Conservation (phyloP, 2,888 invertebrate genomes). For the Pristionchus fissidentatus region DNA sequence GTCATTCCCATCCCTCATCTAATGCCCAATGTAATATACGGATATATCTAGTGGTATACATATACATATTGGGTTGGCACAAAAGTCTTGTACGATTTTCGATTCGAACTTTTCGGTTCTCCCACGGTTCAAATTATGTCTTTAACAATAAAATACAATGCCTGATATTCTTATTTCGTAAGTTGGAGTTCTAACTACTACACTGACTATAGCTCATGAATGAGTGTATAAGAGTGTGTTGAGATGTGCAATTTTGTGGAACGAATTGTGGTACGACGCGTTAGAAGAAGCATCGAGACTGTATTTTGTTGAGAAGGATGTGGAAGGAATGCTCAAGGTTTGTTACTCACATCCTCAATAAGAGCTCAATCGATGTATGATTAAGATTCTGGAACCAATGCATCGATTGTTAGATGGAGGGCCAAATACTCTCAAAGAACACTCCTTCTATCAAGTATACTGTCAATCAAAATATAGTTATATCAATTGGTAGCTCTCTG, state of each 20-base stretch:
- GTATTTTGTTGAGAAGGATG: slow-evolving; percentile 95
- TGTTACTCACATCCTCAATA: too few relatives aligned
- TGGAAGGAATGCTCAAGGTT: slow-evolving; percentile 92
- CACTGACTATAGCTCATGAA: too few relatives aligned
- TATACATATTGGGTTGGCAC: too few relatives aligned
- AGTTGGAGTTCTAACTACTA: too few relatives aligned
- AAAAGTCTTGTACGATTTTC: too few relatives aligned
- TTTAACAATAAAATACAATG: too few relatives aligned
- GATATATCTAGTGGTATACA: too few relatives aligned
- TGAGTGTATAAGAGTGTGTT: background rate
- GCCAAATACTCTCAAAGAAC: slow-evolving; percentile 95
- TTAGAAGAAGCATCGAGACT: slow-evolving; percentile 80
- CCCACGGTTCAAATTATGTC: too few relatives aligned
- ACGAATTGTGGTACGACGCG: slow-evolving; percentile 99
- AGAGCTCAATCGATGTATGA: background rate
- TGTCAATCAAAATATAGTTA: background rate
- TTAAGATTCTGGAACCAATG: slow-evolving; percentile 87
- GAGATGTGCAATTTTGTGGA: slow-evolving; percentile 91
- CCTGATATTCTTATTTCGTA: too few relatives aligned
- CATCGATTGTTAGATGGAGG: slow-evolving; percentile 94
- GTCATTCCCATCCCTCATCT: too few relatives aligned
- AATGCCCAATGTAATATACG: too few relatives aligned
- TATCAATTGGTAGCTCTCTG: background rate
- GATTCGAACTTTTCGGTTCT: too few relatives aligned
- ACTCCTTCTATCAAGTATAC: slow-evolving; percentile 88